Evolutionary conservation across 2,888 invertebrate species (phyloP), one percentile per base, ranked within the genome.

Genomic region (Notodonta ziczac): DNA sequence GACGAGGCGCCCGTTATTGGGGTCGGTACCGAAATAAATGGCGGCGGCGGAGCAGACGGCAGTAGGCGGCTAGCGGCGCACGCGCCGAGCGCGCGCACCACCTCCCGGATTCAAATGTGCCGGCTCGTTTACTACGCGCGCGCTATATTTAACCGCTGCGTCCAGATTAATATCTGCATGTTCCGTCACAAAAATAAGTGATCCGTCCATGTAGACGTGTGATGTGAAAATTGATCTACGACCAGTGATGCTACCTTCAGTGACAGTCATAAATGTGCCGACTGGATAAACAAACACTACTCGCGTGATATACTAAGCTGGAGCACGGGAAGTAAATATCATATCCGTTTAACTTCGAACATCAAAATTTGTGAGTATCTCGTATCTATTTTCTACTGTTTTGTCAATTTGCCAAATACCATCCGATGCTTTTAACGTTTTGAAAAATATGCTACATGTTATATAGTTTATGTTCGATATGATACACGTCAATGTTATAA

Each of bases 1-100:
- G 88, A 91, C 90, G 84, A 88, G 86, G 86, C 91, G 90, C 79
- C 81, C 85, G 87, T 74, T 88, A 93, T 91, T 91, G 93, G 89
- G 93, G 93, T 91, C 93, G 92, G 85, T 89, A 91, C 93, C 81
- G 88, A 93, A 93, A 93, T 93, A 93, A 90, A 89, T 88, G 86
- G 83, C 85, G 88, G 86, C 84, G 81, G 78, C 82, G 74, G 81
- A 82, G 80, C 87, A 84, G 86, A 82, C 89, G 89, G 85, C 91
- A 92, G 93, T 91, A 91, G 89, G 89, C 88, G 90, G 85, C 85
- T 84, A 87, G 87, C 91, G 91, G 91, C 92, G 92, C 86, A 81
- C 84, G 87, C 88, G 88, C 92, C 89, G 84, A 88, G 88, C 88
- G 90, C 90, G 88, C 92, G 85, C 84, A 82, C 66, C 83, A 76